phyloP scores from a whole-genome alignment of 2,888 invertebrate genomes.

The Camptogramma bilineatum region DNA sequence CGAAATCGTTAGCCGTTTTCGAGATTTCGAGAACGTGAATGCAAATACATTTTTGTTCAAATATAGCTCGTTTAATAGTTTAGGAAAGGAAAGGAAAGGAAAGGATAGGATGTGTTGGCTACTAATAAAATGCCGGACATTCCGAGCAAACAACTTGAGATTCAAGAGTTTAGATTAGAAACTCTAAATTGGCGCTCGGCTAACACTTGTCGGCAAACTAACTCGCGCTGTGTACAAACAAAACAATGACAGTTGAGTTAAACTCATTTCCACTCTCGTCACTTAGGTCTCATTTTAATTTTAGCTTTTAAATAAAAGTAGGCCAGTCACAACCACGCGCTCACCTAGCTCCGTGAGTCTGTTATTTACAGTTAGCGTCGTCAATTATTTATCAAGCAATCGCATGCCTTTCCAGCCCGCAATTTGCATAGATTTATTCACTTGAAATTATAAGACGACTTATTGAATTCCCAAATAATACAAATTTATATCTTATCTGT shows the following conservation, averaged over 20 bases:
- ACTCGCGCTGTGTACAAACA: slow-evolving; percentile 34
- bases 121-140: slow-evolving; percentile 14
- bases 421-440: slow-evolving; percentile 53
- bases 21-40: too few relatives aligned
- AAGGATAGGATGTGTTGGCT: too few relatives aligned
- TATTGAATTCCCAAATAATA: slow-evolving; percentile 46
- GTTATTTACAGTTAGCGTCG: slow-evolving; percentile 65
- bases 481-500: slow-evolving; percentile 71
- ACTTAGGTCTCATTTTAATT: slow-evolving; percentile 45
- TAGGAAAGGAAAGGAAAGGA: too few relatives aligned
- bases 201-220: slow-evolving; percentile 28
- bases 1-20: too few relatives aligned
- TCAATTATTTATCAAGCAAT: slow-evolving; percentile 62
- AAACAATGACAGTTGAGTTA: slow-evolving; percentile 35
- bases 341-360: slow-evolving; percentile 47
- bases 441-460: slow-evolving; percentile 45
- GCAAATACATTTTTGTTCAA: too few relatives aligned
- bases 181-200: slow-evolving; percentile 33
- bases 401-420: slow-evolving; percentile 49
- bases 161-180: slow-evolving; percentile 30
- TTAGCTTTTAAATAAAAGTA: slow-evolving; percentile 51
- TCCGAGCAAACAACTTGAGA: slow-evolving; percentile 22
- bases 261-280: slow-evolving; percentile 39
- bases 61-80: too few relatives aligned
- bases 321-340: slow-evolving; percentile 50